Percentiles rank a stretch among this genome's conserved stretches.
phyloP scores from a whole-genome alignment of 2,888 invertebrate genomes.

The Habrosyne pyritoides region DNA sequence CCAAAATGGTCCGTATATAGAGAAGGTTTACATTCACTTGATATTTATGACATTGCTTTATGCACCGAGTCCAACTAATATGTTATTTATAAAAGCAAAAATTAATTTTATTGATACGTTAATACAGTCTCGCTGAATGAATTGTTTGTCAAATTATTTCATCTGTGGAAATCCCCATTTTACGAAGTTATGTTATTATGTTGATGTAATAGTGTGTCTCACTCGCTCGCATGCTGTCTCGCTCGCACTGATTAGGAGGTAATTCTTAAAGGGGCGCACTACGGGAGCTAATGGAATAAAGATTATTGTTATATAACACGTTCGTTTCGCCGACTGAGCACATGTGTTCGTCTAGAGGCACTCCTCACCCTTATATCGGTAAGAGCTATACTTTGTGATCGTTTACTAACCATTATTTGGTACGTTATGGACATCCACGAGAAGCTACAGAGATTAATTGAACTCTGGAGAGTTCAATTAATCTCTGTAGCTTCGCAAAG shows the following conservation, averaged over 20 bases:
- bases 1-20: no score
- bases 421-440: no score
- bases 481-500: no score
- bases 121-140: conserved; percentile 37
- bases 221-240: background rate
- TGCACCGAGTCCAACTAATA: background rate
- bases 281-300: conserved; percentile 15
- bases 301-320: conserved; percentile 15
- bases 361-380: no score
- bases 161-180: conserved; percentile 25
- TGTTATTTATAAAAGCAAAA: background rate
- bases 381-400: no score
- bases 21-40: background rate
- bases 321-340: background rate
- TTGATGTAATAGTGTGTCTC: conserved; percentile 11
- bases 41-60: background rate
- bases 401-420: no score
- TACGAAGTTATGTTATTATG: conserved; percentile 28
- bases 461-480: no score
- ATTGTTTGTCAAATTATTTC: conserved; percentile 35
- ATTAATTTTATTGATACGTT: conserved; percentile 40
- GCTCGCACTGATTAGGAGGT: conserved; percentile 18
- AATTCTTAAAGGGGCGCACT: conserved; percentile 12
- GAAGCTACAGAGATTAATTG: no score
- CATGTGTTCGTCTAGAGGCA: no score